Percentiles rank a stretch among this genome's conserved stretches.
Evolutionary conservation across 1,140 invertebrate genomes (phyloP).

Genomic region (Pogonognathellus flavescens): DNA sequence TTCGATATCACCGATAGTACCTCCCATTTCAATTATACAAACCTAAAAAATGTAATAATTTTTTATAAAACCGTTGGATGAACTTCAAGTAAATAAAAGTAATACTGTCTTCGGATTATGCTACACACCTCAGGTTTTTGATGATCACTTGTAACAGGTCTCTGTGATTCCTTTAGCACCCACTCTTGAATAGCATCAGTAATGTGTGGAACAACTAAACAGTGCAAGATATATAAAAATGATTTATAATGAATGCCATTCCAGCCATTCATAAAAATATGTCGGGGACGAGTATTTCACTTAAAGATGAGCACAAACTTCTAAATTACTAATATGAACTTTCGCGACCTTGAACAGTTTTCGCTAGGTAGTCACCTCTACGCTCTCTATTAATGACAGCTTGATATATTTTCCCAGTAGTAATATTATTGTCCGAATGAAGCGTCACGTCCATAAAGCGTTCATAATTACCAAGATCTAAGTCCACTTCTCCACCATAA

Average conservation of each 20-base stretch:
- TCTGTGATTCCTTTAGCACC: slow-evolving; percentile 90
- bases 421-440: slow-evolving; percentile 97
- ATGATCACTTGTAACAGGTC: slow-evolving; percentile 84
- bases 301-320: too few species aligned
- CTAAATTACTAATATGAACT: neutral
- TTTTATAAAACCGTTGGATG: slow-evolving; percentile 16
- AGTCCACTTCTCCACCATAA: slow-evolving; percentile 99
- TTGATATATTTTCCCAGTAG: slow-evolving; percentile 99
- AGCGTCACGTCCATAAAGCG: slow-evolving; percentile 96
- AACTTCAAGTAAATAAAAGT: slow-evolving; percentile 33
- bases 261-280: too few species aligned
- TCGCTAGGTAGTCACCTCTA: slow-evolving; percentile 95
- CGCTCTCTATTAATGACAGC: slow-evolving; percentile 94
- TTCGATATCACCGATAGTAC: slow-evolving; percentile 99
- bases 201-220: slow-evolving; percentile 94
- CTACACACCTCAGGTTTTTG: slow-evolving; percentile 80
- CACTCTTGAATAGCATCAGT: slow-evolving; percentile 99
- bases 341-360: slow-evolving; percentile 91
- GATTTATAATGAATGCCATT: too few species aligned
- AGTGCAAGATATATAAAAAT: neutral
- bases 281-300: too few species aligned
- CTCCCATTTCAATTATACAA: slow-evolving; percentile 94
- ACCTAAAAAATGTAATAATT: slow-evolving; percentile 74
- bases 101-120: slow-evolving; percentile 50
- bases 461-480: slow-evolving; percentile 99